Base-by-base conservation (phyloP, 2,113 vertebrate species). In the Lepisosteus osseus region DNA sequence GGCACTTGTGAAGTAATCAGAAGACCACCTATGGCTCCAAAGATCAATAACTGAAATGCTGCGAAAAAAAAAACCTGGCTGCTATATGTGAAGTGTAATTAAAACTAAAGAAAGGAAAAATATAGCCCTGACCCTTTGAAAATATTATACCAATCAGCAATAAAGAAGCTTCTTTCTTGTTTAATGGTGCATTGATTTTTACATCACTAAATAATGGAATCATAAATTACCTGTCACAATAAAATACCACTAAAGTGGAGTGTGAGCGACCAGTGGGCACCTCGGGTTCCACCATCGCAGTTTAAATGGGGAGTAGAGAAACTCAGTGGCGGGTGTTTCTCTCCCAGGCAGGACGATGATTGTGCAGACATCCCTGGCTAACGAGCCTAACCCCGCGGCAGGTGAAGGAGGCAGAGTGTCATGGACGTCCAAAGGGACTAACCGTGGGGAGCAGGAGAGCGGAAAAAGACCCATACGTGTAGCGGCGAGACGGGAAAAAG, bases 161-260 rank as follows among this genome's bases (percentile, higher is more conserved):
- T 75, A 76, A 73, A 76, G 69, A 72, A 73, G 72, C 65, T 74
- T 74, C 73, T 77, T 71, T 79, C 67, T 63, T 73, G 70, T 75
- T 82, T 87, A 88, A 86, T 87, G 74, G 85, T 79, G 80, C 78
- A 86, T 87, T 79, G 83, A 87, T 85, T 85, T 86, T 70, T 69
- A 61, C 78, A 81, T 83, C 80, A 76, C 81, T 85, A 80, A 85
- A 90, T 86, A 86, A 79, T 86, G 74, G 81, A 85, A 79, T 82
- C 80, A 81, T 83, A 70, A 64, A 75, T 75, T 70, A 70, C 61
- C 61, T 63, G 72, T 69, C 72, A 44, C 67, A 17, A 40, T 65
- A 74, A 68, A 64, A 56, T 61, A 66, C 54, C 7, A 70, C 73
- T 42, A 64, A 29, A 69, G 47, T 67, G 5, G 67, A 63, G 51